Conservation (phyloP, 2,113 vertebrate genomes). For the Pterocles orientalis region DNA sequence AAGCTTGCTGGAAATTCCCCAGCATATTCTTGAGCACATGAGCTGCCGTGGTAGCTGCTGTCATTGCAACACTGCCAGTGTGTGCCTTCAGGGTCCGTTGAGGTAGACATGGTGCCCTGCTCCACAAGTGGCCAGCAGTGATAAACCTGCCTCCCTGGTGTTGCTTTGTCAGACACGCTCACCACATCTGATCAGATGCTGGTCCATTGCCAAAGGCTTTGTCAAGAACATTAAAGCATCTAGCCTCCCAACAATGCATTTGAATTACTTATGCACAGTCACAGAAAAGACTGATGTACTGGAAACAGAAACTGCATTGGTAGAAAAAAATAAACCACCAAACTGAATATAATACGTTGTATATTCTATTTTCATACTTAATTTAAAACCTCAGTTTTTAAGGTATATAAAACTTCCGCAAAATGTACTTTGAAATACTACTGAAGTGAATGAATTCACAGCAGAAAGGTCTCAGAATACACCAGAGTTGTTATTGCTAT, state of each 20-base stretch:
- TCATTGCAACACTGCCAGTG: neutral
- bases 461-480: neutral
- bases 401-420: neutral
- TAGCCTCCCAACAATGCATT: accelerated
- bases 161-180: accelerated
- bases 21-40: neutral
- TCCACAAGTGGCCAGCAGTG: neutral
- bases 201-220: neutral
- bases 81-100: neutral
- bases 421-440: neutral
- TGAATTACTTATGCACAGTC: neutral
- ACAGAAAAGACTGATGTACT: neutral
- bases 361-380: neutral
- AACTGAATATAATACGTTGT: neutral
- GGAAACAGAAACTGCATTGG: neutral
- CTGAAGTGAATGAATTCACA: constrained; percentile 25
- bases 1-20: neutral
- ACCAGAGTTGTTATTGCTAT: neutral
- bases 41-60: neutral
- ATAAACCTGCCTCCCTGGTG: neutral
- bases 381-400: neutral
- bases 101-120: neutral
- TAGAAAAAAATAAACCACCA: neutral
- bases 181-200: accelerated
- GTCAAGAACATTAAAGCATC: neutral